phyloP scores from a whole-genome alignment of 1,140 invertebrate genomes.

The Aphis gossypii region DNA sequence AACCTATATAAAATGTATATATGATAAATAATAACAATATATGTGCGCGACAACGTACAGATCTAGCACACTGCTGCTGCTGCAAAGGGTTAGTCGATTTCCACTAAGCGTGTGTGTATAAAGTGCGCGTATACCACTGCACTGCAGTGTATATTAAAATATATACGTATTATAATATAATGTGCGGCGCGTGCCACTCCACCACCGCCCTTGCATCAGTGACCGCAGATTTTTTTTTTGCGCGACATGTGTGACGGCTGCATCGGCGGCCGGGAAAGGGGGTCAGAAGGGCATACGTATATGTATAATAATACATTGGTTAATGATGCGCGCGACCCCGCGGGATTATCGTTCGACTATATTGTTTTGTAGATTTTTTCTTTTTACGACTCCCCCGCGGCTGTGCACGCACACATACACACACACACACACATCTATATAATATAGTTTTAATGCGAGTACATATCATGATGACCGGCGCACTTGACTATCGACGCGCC shows the following conservation, averaged over 20 bases:
- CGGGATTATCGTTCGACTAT: slow-evolving; percentile 29
- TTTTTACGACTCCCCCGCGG: slow-evolving; percentile 11
- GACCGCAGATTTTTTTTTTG: slow-evolving; percentile 43
- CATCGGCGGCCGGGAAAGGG: background rate
- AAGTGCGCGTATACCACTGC: background rate
- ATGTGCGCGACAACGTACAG: background rate
- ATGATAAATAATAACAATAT: too few species aligned
- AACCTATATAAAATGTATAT: background rate
- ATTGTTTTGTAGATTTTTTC: background rate
- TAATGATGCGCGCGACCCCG: slow-evolving; percentile 41
- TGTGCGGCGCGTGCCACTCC: background rate
- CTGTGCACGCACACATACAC: background rate
- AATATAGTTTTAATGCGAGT: background rate
- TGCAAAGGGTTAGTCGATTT: background rate
- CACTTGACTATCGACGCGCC: background rate
- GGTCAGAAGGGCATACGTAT: background rate
- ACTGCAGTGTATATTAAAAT: background rate
- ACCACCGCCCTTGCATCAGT: background rate
- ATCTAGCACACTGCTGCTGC: background rate
- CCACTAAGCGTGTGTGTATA: background rate
- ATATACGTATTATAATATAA: background rate
- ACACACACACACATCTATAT: background rate
- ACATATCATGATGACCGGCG: background rate
- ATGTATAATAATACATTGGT: background rate
- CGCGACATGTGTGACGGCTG: background rate